A percentile compares a stretch with the other conserved stretches of the same genome.
These are phyloP conservation scores for Microcebus ravelobensis DNA, from an alignment of 2,113 vertebrate genomes.

Conservation along the genomic window DNA sequence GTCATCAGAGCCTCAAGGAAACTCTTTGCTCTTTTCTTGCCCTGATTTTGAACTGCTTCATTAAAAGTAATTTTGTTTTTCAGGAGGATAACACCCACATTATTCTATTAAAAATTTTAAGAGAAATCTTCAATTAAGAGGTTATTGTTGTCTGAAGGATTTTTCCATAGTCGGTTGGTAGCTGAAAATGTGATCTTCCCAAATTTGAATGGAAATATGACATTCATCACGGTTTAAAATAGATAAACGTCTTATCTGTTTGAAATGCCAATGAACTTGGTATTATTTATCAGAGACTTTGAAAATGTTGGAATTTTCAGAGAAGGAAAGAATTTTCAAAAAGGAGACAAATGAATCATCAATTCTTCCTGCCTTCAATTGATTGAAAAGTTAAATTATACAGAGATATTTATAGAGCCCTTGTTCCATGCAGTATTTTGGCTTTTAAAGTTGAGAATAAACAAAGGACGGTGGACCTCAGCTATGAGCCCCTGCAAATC, in stretches of 20 bases:
- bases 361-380: slow-evolving; percentile 14
- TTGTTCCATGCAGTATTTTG: background rate
- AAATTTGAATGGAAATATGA: slow-evolving; percentile 79
- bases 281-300: slow-evolving; percentile 77
- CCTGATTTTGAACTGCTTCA: slow-evolving; percentile 83
- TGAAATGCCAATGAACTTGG: slow-evolving; percentile 75
- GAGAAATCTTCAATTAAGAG: slow-evolving; percentile 82
- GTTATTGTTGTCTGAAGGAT: slow-evolving; percentile 80
- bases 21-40: slow-evolving; percentile 80
- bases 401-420: background rate
- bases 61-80: slow-evolving; percentile 82
- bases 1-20: slow-evolving; percentile 79
- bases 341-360: slow-evolving; percentile 48
- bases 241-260: slow-evolving; percentile 72
- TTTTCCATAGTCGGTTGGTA: slow-evolving; percentile 79
- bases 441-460: slow-evolving; percentile 38
- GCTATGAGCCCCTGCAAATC: background rate
- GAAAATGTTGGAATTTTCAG: slow-evolving; percentile 62
- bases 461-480: background rate
- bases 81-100: slow-evolving; percentile 79
- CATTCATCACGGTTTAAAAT: slow-evolving; percentile 78
- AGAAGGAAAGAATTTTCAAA: slow-evolving; percentile 60
- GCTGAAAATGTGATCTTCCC: slow-evolving; percentile 76
- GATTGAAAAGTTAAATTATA: slow-evolving; percentile 9
- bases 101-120: slow-evolving; percentile 81